phyloP scores from a whole-genome alignment of 2,888 invertebrate species.

The Nipponacmea schrenckii region DNA sequence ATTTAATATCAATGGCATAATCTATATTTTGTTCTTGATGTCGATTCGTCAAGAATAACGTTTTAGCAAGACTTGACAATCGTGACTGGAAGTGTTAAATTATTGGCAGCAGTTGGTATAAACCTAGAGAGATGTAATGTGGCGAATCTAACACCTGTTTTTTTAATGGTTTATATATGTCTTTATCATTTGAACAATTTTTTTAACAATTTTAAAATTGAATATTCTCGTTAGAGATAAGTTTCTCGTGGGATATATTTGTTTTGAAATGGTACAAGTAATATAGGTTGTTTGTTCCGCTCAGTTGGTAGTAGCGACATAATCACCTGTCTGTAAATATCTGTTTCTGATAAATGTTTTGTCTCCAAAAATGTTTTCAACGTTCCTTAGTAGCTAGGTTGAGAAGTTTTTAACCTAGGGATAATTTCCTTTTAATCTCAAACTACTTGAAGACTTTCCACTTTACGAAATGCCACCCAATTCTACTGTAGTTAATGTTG shows the following conservation, averaged over 20 bases:
- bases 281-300: background rate
- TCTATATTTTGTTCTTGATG: no score
- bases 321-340: background rate
- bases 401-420: no score
- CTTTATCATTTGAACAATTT: no score
- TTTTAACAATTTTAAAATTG: no score
- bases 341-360: background rate
- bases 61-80: background rate
- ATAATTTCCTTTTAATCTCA: no score
- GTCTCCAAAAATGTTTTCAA: no score
- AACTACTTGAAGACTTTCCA: no score
- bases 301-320: background rate
- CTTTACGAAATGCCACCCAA: no score
- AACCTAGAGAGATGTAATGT: constrained; percentile 1
- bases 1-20: no score
- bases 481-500: no score
- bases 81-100: background rate
- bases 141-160: background rate
- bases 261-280: background rate
- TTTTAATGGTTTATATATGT: background rate
- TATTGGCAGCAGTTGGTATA: constrained; percentile 3
- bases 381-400: no score
- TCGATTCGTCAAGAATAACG: no score
- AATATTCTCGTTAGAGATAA: background rate
- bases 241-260: constrained; percentile 1